Conservation (phyloP, 2,888 invertebrate species). For the Campoletis raptor region DNA sequence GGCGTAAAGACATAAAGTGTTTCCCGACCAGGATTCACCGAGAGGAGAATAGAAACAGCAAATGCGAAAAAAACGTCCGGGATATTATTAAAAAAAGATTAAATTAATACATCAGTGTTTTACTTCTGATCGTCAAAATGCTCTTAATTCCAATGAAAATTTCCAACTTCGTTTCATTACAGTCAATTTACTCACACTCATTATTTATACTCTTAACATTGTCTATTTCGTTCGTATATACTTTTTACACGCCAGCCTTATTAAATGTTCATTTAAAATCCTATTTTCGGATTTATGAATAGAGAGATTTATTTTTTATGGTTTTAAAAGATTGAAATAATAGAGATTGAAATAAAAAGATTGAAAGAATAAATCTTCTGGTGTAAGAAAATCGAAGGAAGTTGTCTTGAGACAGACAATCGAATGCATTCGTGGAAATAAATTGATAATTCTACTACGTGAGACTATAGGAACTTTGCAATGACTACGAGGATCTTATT, state of each 20-base stretch:
- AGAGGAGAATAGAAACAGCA: background rate
- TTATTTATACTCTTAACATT: background rate
- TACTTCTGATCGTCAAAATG: background rate
- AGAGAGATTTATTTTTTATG: too few relatives aligned
- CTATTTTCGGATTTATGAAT: too few relatives aligned
- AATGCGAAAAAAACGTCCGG: background rate
- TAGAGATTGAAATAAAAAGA: too few relatives aligned
- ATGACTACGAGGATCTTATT: too few relatives aligned
- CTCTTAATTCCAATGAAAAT: background rate
- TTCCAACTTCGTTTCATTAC: background rate
- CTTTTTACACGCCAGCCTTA: background rate
- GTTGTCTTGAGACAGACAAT: too few relatives aligned
- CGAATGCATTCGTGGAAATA: too few relatives aligned
- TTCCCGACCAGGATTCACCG: background rate
- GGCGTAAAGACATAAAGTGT: constrained; percentile 42
- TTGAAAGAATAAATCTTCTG: too few relatives aligned
- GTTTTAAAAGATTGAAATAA: too few relatives aligned
- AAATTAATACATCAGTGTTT: constrained; percentile 2
- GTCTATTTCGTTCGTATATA: background rate
- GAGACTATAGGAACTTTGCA: too few relatives aligned
- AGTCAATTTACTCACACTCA: background rate
- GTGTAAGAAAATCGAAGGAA: too few relatives aligned
- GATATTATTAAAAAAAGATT: background rate
- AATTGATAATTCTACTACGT: too few relatives aligned
- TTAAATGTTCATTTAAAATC: background rate